phyloP scores from a whole-genome alignment of 1,140 invertebrate species.

The Atta cephalotes region DNA sequence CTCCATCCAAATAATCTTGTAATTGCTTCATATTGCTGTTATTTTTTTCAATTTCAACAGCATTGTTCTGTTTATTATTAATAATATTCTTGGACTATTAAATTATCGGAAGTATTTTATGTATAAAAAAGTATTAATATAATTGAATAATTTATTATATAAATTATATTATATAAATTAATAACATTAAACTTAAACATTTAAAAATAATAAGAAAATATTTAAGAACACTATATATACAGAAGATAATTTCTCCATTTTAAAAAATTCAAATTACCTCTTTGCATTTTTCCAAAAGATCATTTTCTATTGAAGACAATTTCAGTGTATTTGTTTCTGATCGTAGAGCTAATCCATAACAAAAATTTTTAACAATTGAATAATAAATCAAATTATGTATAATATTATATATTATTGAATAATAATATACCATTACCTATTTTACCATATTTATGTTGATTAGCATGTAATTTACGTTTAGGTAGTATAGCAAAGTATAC shows the following conservation, averaged over 20 bases:
- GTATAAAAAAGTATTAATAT: not conserved
- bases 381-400: not conserved
- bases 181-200: conserved; percentile 8
- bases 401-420: not conserved
- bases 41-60: conserved; percentile 67
- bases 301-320: not conserved
- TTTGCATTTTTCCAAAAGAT: conserved; percentile 23
- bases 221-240: not conserved
- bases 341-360: conserved; percentile 31
- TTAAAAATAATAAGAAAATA: conserved; percentile 11
- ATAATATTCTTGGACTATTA: conserved; percentile 45
- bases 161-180: not conserved
- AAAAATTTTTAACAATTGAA: conserved; percentile 13
- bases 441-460: conserved; percentile 59
- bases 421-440: conserved; percentile 19
- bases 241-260: not conserved
- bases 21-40: conserved; percentile 85
- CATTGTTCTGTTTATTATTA: conserved; percentile 64
- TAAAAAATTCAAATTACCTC: conserved; percentile 52
- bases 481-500: conserved; percentile 76
- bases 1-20: conserved; percentile 86
- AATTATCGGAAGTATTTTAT: conserved; percentile 7
- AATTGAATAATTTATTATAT: not conserved
- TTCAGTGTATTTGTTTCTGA: not conserved
- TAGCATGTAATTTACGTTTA: conserved; percentile 57